Evolutionary conservation across 2,113 vertebrate species (phyloP), one percentile per base, ranked within the genome.

Genomic region (Phyllostomus discolor): DNA sequence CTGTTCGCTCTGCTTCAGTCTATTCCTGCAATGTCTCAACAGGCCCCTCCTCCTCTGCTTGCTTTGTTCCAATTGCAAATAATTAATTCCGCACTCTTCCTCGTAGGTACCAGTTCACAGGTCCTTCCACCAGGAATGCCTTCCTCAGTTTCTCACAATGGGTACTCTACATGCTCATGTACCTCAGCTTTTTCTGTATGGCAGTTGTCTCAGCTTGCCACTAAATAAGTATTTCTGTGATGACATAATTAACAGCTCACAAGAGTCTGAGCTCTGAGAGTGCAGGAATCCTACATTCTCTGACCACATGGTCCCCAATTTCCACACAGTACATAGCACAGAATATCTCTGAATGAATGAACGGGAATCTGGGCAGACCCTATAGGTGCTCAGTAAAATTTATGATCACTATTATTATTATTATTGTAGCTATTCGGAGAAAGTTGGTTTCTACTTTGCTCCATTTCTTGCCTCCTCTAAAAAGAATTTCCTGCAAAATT

Each of bases 91-190:
- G 1, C 5, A 5, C 12, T 50, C 24, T 24, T 64, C 28, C 50
- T 81, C 8, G 11, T 6, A 70, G 75, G 28, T 46, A 15, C 54
- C 14, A 10, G 3, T 3, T 26, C 38, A 22, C 50, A 72, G 10
- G 7, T 2, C 17, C 35, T 6, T 41, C 26, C 33, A 31, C 10
- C 10, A 9, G 11, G 10, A 33, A 31, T 8, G 4, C 52, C 43
- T 52, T 50, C 20, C 59, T 94, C 17, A 0, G 5, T 38, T 72
- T 79, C 46, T 92, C 84, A 72, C 50, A 35, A 15, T 31, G 14
- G 3, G 4, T 12, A 4, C 4, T 9, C 3, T 24, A 4, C 3
- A 1, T 20, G 50, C 33, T 35, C 59, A 24, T 10, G 9, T 38
- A 38, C 28, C 5, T 64, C 35, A 57, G 2, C 24, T 2, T 82